Percentiles rank a stretch among this genome's conserved stretches.
Conservation (phyloP, 2,113 vertebrate species). For the Ginglymostoma cirratum region DNA sequence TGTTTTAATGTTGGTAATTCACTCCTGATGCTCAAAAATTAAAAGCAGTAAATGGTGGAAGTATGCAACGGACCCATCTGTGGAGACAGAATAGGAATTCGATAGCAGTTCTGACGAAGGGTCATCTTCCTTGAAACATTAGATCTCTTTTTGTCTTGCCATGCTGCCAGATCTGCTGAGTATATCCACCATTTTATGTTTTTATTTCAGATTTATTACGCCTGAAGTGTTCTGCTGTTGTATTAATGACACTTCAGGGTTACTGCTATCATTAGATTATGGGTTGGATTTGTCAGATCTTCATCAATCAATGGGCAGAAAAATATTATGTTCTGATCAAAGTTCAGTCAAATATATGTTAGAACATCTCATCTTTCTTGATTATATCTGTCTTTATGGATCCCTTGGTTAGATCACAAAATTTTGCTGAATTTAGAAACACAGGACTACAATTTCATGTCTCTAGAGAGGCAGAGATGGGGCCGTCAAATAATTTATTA, state of each 20-base stretch:
- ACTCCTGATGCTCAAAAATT: neutral
- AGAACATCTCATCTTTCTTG: neutral
- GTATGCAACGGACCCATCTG: too few relatives aligned
- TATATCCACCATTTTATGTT: too few relatives aligned
- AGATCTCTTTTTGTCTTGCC: too few relatives aligned
- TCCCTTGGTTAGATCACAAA: neutral
- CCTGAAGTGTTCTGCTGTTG: too few relatives aligned
- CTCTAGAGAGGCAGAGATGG: too few relatives aligned
- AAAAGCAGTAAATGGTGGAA: too few relatives aligned
- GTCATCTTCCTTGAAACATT: too few relatives aligned
- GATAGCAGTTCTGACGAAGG: neutral
- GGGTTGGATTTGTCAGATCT: neutral
- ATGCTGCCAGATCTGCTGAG: too few relatives aligned
- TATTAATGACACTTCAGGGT: neutral
- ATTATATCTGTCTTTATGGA: neutral
- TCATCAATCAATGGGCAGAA: neutral
- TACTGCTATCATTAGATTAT: neutral
- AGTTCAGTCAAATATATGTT: neutral
- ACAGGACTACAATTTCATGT: too few relatives aligned
- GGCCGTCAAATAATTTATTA: too few relatives aligned
- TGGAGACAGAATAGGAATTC: too few relatives aligned
- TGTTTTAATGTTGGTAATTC: neutral
- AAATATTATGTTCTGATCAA: neutral
- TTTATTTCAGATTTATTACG: too few relatives aligned
- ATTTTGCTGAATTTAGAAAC: neutral